A percentile compares a stretch with the other conserved stretches of the same genome.
Evolutionary conservation across 2,113 vertebrate genomes (phyloP).

Genomic region (Haliaeetus leucogaster): DNA sequence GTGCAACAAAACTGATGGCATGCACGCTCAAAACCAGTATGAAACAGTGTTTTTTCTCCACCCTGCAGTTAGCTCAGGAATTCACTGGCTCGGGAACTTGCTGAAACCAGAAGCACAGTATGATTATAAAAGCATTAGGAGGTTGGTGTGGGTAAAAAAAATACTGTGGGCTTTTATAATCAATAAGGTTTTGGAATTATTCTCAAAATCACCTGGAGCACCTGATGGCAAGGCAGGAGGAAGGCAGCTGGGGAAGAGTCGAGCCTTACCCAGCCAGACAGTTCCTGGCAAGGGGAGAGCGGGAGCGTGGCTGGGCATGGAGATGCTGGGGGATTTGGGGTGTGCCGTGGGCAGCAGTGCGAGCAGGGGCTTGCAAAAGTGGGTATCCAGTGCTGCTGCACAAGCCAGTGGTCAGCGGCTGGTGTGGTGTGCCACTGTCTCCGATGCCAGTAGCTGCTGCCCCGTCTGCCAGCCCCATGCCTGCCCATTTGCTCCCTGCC

Average conservation of each 20-base stretch:
- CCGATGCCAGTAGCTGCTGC: rapidly evolving
- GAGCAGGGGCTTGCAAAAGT: background rate
- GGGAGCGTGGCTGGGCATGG: rapidly evolving
- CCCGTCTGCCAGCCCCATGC: rapidly evolving
- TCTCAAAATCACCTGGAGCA: background rate
- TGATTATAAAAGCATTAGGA: background rate
- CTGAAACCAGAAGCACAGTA: background rate
- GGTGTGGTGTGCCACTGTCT: background rate
- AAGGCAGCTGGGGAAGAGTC: background rate
- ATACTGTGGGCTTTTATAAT: background rate
- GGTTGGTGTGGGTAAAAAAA: background rate
- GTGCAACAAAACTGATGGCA: background rate
- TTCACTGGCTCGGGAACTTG: background rate
- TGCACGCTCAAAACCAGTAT: rapidly evolving
- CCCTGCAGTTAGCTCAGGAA: background rate
- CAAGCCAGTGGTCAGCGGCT: background rate
- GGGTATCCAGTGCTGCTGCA: background rate
- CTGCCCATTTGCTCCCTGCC: background rate
- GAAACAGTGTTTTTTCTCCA: background rate
- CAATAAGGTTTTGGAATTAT: background rate
- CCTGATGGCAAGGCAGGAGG: background rate
- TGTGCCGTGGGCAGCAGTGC: rapidly evolving
- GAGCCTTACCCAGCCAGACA: background rate
- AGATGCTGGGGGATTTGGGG: too few relatives aligned
- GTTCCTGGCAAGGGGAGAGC: rapidly evolving